These are phyloP conservation scores for Tapirus terrestris DNA, from an alignment of 2,113 vertebrate genomes.

Conservation along the genomic window DNA sequence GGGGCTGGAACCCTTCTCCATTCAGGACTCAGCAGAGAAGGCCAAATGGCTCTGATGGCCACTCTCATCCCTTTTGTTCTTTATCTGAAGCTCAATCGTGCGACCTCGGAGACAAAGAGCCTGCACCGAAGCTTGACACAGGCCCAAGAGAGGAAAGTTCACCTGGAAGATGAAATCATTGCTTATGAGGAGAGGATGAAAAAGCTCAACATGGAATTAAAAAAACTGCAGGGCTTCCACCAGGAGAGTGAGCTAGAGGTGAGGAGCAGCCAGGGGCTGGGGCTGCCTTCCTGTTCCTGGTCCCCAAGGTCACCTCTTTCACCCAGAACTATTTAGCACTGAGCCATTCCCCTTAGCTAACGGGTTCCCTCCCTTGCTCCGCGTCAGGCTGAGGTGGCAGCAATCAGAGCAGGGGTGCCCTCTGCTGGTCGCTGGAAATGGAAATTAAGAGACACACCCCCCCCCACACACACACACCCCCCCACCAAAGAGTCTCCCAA, in stretches of 20 bases:
- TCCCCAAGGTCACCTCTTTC: not conserved
- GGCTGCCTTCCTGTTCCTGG: not conserved
- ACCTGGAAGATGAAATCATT: slow-evolving; percentile 78
- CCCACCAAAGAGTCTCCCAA: not conserved
- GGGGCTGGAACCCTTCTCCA: not conserved
- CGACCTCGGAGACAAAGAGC: slow-evolving; percentile 72
- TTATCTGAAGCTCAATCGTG: slow-evolving; percentile 70
- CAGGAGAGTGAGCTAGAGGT: slow-evolving; percentile 81
- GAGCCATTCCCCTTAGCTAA: not conserved
- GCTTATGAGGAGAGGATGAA: slow-evolving; percentile 74
- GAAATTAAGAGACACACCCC: not conserved
- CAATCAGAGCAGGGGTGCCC: slow-evolving; percentile 58
- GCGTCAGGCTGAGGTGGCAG: not conserved
- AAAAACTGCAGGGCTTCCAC: slow-evolving; percentile 79
- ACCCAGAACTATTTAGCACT: not conserved
- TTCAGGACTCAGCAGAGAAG: not conserved
- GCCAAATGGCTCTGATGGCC: not conserved
- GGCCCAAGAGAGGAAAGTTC: slow-evolving; percentile 74
- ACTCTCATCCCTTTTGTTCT: slow-evolving; percentile 7
- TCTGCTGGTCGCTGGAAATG: slow-evolving; percentile 59
- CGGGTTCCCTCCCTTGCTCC: not conserved
- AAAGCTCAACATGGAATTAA: slow-evolving; percentile 82
- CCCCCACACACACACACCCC: too few species aligned
- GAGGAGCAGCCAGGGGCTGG: not conserved
- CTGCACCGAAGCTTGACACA: slow-evolving; percentile 79